These are phyloP conservation scores for Metopia argyrocephala DNA, from an alignment of 2,888 invertebrate genomes.

Conservation along the genomic window DNA sequence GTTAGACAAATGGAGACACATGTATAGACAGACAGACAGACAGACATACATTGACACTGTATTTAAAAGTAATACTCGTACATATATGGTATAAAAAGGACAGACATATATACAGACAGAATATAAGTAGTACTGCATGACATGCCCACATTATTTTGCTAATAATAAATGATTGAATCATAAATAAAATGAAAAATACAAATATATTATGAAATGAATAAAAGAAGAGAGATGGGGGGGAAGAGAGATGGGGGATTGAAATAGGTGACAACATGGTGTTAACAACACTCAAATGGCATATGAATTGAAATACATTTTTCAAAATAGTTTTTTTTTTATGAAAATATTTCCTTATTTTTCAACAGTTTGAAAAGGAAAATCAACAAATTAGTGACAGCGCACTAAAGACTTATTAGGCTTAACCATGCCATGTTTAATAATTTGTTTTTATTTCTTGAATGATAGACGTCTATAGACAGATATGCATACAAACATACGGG, in stretches of 20 bases:
- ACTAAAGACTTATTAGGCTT: slow-evolving; percentile 8
- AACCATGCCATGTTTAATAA: slow-evolving; percentile 28
- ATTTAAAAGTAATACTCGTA: background rate
- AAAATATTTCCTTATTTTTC: slow-evolving; percentile 35
- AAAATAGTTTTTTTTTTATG: background rate
- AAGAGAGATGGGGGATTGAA: too few relatives aligned
- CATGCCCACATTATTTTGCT: slow-evolving; percentile 15
- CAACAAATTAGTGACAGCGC: background rate
- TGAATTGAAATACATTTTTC: background rate
- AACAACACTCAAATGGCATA: background rate
- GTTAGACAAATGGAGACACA: slow-evolving; percentile 52
- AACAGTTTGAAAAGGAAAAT: background rate
- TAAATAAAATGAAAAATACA: too few relatives aligned
- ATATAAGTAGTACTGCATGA: too few relatives aligned
- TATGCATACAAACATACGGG: slow-evolving; percentile 35
- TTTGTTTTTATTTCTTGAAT: slow-evolving; percentile 55
- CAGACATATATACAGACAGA: background rate
- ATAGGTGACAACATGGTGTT: background rate
- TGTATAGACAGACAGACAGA: background rate
- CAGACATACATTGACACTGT: background rate
- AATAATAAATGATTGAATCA: slow-evolving; percentile 56
- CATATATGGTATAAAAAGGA: too few relatives aligned
- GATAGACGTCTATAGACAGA: background rate
- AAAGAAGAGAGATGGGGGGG: background rate
- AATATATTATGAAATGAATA: too few relatives aligned